Percentiles rank a stretch among this genome's conserved stretches.
Conservation (phyloP, 2,888 invertebrate species). For the Matsumyia berberina region DNA sequence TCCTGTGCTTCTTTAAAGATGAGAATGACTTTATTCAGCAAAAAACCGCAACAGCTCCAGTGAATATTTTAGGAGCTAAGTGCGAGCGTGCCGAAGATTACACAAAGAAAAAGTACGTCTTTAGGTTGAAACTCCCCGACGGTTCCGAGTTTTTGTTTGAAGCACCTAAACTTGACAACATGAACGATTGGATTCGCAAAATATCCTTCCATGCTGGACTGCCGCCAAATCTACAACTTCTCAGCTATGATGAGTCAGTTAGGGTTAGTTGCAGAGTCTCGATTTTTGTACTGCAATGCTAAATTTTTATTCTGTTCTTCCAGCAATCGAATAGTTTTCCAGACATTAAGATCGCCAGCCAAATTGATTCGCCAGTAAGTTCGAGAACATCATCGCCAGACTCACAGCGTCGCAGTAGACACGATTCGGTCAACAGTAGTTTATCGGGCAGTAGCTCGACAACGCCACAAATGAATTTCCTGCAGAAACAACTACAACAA, state of each 20-base stretch:
- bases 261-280: conserved; percentile 84
- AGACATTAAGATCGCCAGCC: conserved; percentile 82
- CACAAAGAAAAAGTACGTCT: conserved; percentile 97
- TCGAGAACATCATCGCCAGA: conserved; percentile 86
- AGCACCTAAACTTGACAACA: conserved; percentile 89
- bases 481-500: conserved; percentile 84
- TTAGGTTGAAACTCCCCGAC: conserved; percentile 93
- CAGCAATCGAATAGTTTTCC: conserved; percentile 84
- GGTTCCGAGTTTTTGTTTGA: conserved; percentile 97
- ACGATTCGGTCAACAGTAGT: conserved; percentile 81
- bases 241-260: conserved; percentile 91
- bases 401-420: conserved; percentile 83
- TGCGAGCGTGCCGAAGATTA: conserved; percentile 96
- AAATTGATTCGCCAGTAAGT: conserved; percentile 85
- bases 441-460: conserved; percentile 82
- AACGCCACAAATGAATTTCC: conserved; percentile 86
- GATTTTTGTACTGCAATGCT: neutral
- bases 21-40: conserved; percentile 94
- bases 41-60: conserved; percentile 94
- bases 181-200: conserved; percentile 96
- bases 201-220: conserved; percentile 96
- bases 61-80: conserved; percentile 91
- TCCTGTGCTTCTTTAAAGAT: conserved; percentile 98
- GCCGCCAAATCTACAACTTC: conserved; percentile 94
- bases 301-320: conserved; percentile 11